A percentile compares a stretch with the other conserved stretches of the same genome.
phyloP scores from a whole-genome alignment of 64 coral and sea anemone species.

The Dendrophyllia cribrosa region DNA sequence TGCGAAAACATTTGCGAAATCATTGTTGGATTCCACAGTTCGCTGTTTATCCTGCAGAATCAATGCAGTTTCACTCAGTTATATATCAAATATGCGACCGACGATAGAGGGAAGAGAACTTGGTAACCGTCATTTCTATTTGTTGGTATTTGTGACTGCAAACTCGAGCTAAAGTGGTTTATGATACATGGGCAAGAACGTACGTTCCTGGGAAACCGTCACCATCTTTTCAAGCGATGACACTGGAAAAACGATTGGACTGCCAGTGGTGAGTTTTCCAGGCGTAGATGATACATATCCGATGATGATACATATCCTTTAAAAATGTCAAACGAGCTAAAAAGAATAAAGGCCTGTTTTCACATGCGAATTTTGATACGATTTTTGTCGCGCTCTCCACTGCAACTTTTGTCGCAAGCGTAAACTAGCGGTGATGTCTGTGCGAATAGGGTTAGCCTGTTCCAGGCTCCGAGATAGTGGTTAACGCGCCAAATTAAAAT shows the following conservation, averaged over 20 bases:
- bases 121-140: constrained; percentile 69
- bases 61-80: constrained; percentile 73
- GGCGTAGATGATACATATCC: constrained; percentile 92
- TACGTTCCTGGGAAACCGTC: constrained; percentile 75
- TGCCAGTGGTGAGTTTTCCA: constrained; percentile 81
- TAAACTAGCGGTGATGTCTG: no score
- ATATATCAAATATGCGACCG: constrained; percentile 55
- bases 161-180: constrained; percentile 88
- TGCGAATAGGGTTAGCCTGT: no score
- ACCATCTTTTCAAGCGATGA: constrained; percentile 87
- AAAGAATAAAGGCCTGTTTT: no score
- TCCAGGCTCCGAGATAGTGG: no score
- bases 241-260: constrained; percentile 35
- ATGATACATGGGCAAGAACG: constrained; percentile 82
- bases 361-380: no score
- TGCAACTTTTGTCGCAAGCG: no score
- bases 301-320: no score
- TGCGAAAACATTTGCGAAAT: constrained; percentile 1
- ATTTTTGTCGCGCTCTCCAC: no score
- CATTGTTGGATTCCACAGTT: constrained; percentile 61
- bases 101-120: constrained; percentile 66
- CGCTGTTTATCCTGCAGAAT: constrained; percentile 74
- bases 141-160: constrained; percentile 94
- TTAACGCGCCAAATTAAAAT: no score
- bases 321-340: no score